A percentile compares a stretch with the other conserved stretches of the same genome.
Conservation (phyloP, 30 jellyfish, hydroid and myxozoan genomes). For the Chrysaora quinquecirrha region DNA sequence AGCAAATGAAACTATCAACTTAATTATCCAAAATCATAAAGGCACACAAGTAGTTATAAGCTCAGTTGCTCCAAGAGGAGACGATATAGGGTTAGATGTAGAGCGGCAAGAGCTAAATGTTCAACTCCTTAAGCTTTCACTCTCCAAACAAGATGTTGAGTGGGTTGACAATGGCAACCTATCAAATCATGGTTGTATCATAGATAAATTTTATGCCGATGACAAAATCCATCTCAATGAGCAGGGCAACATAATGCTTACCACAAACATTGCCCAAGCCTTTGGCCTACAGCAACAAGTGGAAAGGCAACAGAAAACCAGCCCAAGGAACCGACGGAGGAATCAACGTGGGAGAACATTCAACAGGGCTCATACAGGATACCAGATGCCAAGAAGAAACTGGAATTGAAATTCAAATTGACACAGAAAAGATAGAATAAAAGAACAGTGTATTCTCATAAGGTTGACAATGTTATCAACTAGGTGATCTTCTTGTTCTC, state of each 20-base stretch:
- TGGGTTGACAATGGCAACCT: neutral
- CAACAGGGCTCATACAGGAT: neutral
- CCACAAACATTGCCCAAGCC: neutral
- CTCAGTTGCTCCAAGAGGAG: no score
- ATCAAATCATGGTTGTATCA: neutral
- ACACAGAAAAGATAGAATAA: neutral
- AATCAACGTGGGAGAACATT: neutral
- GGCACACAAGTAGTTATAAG: no score
- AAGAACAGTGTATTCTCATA: neutral
- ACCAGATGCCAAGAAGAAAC: no score
- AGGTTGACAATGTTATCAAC: neutral
- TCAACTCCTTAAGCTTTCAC: neutral
- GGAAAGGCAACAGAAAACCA: neutral
- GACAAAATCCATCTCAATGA: neutral
- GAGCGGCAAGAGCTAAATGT: neutral
- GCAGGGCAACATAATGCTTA: neutral
- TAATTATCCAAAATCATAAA: no score
- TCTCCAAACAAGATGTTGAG: neutral
- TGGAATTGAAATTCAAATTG: no score
- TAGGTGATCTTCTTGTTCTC: no score
- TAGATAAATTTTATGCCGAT: neutral
- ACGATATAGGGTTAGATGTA: neutral
- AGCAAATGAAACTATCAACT: no score
- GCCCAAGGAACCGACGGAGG: neutral
- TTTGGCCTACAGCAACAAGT: slow-evolving; percentile 7